Base-by-base conservation (phyloP, 2,113 vertebrate species). In the Orthochromis malagaraziensis region DNA sequence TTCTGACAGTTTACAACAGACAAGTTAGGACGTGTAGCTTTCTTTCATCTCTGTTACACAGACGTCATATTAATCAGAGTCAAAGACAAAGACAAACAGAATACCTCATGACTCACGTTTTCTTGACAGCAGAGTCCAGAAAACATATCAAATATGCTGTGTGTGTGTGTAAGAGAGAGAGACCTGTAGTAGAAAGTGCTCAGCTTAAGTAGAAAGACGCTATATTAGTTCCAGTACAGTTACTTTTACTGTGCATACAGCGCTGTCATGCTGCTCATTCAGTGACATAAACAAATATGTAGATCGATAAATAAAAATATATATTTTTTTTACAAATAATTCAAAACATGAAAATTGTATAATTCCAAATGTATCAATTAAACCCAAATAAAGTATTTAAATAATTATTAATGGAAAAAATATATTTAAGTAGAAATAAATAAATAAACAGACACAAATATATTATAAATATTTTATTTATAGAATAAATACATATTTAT, bases 151-250 rank as follows among this genome's bases (percentile, higher is more conserved):
- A 17, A 33, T 60, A 24, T 24, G 21, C 11, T 2, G 26, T 21
- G 6, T 13, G 9, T 13, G 6, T 2, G 53, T 0, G 14, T 0
- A 1, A 3, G 49, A 3, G 49, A 6, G 6, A 9, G 49, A 24
- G 53, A 24, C 8, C 17, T 19, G 47, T 19, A 51, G 8, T 9
- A 26, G 1, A 29, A 9, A 29, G 55, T 29, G 55, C 24, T 57
- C 55, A 57, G 24, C 60, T 65, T 65, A n/a, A 68, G 33, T 21
- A 68, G 63, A 38, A 68, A 21, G 63, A 35, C 2, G 63, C 33
- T 5, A 1, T 21, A 68, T 38, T 19, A 65, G 60, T 65, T n/a
- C 33, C 33, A 38, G 33, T 13, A 65, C 31, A 40, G 11, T 21
- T 13, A 13, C 33, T 40, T 40, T 40, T 21, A 40, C 33, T 2